Base-by-base conservation (phyloP, 2,113 vertebrate species). In the Chaetura pelagica region DNA sequence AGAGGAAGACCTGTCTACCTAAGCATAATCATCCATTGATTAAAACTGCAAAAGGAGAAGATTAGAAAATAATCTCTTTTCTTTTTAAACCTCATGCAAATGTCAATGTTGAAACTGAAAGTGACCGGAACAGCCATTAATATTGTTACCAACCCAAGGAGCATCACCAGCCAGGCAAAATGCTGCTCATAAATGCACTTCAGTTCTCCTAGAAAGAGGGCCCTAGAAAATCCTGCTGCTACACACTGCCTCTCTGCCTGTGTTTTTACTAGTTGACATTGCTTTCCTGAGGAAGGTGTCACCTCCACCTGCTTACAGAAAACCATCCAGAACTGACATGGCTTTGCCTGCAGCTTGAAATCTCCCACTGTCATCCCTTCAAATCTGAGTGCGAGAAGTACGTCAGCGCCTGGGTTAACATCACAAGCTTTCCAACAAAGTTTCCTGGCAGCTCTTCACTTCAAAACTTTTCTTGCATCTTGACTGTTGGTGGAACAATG, bases 41-140 rank as follows among this genome's bases (percentile, higher is more conserved):
- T 84, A 79, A 85, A 96, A 83, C 12, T 76, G 59, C 32, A 68
- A 80, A 75, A 89, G 29, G 11, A 87, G 52, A 88, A 78, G 20
- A 62, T 44, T 17, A 58, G 48, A 49, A 68, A 84, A 40, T 13
- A 74, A 87, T 24, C 3, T 79, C 5, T 87, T 67, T 34, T 76
- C 32, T 54, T 82, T 57, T 89, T 79, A 79, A 81, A 69, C 42
- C 69, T 87, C 62, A 84, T 77, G 62, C 32, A 85, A 83, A 91
- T 91, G 79, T 91, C 46, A 62, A 3, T 44, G 6, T 23, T 71
- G 64, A 74, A 38, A 74, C 49, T 64, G 72, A 34, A 91, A 94
- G 20, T 55, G 35, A 89, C 46, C 15, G 3, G 0, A 84, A 63
- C 17, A 80, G 15, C 19, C 38, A 57, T 57, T 79, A 81, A 76